Evolutionary conservation across 2,113 vertebrate species (phyloP), one percentile per base, ranked within the genome.

Genomic region (Sinosuthora webbiana): DNA sequence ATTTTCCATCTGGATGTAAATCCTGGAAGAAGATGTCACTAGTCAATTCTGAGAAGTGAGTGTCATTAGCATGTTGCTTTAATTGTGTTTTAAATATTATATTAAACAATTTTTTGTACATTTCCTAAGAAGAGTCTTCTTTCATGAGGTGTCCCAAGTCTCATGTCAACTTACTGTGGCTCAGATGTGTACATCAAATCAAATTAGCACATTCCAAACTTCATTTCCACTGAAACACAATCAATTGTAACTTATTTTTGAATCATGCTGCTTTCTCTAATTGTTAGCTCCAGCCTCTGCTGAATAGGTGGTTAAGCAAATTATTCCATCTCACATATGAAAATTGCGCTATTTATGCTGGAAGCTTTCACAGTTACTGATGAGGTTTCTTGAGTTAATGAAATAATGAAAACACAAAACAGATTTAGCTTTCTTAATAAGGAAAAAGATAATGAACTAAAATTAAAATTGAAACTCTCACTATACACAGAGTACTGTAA

Each of bases 211-310:
- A 97, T 98, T 98, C 96, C 98, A 98, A 98, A 98, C 98, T 97
- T 98, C 97, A 97, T 98, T 98, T 98, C 85, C 97, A 96, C 97
- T 98, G 98, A 98, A 98, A 98, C 98, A 98, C 98, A 98, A 98
- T 98, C 98, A 98, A 98, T 98, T 98, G 97, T 98, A 98, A 98
- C 98, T 98, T 98, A 93, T 98, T 98, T 98, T 98, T 47, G 64
- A 98, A 98, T 97, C 98, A 97, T 31, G 16, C 97, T 77, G 96
- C 97, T 97, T 96, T 97, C 98, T 98, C 97, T 98, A 98, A 98
- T 98, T 98, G 98, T 97, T 96, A 98, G 98, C 97, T 44, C 5
- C n/a, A 73, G 97, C 97, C 98, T 98, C 98, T 89, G 76, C 95
- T 98, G 98, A 98, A 97, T 97, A 98, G 95, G 78, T 96, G 88